phyloP scores from a whole-genome alignment of 2,888 invertebrate genomes.

The Pheosia tremula region DNA sequence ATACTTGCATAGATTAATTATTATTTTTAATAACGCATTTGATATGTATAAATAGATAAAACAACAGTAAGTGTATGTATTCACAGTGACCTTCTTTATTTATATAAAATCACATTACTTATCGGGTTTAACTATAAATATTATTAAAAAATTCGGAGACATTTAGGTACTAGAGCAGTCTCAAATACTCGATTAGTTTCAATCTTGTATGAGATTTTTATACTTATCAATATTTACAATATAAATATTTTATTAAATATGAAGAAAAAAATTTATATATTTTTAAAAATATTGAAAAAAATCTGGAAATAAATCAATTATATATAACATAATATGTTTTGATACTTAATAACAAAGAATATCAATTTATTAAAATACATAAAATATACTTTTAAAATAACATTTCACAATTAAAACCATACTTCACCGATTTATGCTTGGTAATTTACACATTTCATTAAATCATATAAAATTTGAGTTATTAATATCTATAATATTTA shows the following conservation, averaged over 20 bases:
- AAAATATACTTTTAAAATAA: no score
- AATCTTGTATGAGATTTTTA: conserved; percentile 25
- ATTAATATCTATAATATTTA: no score
- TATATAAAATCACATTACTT: conserved; percentile 35
- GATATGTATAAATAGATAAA: conserved; percentile 45
- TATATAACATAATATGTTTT: no score
- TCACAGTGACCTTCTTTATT: conserved; percentile 33
- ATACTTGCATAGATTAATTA: no score
- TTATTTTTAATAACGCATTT: conserved; percentile 14
- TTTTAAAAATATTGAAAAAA: no score
- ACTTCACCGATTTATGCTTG: no score
- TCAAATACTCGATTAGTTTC: conserved; percentile 28
- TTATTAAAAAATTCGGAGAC: conserved; percentile 28
- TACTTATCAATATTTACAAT: conserved; percentile 23
- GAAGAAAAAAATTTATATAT: conserved; percentile 20
- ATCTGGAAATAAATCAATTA: no score
- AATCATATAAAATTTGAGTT: no score
- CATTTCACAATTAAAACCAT: no score
- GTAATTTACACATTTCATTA: no score
- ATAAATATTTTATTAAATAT: conserved; percentile 10
- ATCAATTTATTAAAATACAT: no score
- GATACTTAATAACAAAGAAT: no score
- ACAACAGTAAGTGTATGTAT: conserved; percentile 16
- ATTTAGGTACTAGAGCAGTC: conserved; percentile 37
- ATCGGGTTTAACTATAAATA: conserved; percentile 14